phyloP scores from a whole-genome alignment of 2,888 invertebrate genomes.

The Sisyra nigra region DNA sequence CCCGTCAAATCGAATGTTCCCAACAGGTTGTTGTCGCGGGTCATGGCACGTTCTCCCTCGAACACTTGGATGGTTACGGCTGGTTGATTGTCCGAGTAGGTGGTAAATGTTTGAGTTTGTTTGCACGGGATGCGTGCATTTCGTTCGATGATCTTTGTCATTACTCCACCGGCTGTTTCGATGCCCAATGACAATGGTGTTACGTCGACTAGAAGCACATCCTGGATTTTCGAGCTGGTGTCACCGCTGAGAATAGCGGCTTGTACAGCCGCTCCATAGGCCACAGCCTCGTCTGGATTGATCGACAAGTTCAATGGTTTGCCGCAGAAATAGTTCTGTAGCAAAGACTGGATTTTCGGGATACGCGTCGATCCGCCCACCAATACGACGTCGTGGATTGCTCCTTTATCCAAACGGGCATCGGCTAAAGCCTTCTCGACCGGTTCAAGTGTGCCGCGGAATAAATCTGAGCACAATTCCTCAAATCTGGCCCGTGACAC shows the following conservation, averaged over 20 bases:
- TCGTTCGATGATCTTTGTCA: slow-evolving; percentile 44
- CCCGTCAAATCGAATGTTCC: slow-evolving; percentile 50
- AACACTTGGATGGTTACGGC: slow-evolving; percentile 40
- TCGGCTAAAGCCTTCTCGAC: slow-evolving; percentile 59
- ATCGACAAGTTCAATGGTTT: slow-evolving; percentile 23
- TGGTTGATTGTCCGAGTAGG: slow-evolving; percentile 50
- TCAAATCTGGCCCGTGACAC: slow-evolving; percentile 63
- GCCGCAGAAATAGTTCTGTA: slow-evolving; percentile 60
- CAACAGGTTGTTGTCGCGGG: slow-evolving; percentile 59
- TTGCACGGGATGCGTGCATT: slow-evolving; percentile 38
- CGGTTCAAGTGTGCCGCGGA: slow-evolving; percentile 51
- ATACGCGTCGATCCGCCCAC: slow-evolving; percentile 72
- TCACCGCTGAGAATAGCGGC: slow-evolving; percentile 23
- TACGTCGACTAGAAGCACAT: slow-evolving; percentile 51
- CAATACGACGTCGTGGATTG: slow-evolving; percentile 63
- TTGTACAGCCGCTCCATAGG: slow-evolving; percentile 25
- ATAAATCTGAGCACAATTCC: slow-evolving; percentile 54
- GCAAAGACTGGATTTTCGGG: slow-evolving; percentile 57
- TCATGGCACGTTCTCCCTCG: slow-evolving; percentile 65
- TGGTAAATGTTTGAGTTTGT: slow-evolving; percentile 42
- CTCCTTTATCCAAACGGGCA: slow-evolving; percentile 59
- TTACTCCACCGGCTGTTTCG: slow-evolving; percentile 68
- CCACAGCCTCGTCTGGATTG: slow-evolving; percentile 26
- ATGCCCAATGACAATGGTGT: slow-evolving; percentile 54
- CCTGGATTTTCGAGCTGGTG: slow-evolving; percentile 56